Conservation (phyloP, 1,140 invertebrate genomes). For the Tachypleus tridentatus region DNA sequence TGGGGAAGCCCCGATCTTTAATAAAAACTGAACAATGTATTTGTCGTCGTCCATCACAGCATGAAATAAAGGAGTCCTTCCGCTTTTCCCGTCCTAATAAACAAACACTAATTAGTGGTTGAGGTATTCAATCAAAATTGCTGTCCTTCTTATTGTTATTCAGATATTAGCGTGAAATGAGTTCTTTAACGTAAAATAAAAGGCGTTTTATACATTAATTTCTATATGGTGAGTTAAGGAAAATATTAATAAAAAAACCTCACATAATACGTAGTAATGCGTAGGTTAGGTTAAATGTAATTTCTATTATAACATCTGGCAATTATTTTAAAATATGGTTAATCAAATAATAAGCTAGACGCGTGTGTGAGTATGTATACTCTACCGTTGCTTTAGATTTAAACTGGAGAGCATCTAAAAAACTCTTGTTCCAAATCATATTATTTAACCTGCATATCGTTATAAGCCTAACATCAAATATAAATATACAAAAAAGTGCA, state of each 20-base stretch:
- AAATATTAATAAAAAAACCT: not conserved
- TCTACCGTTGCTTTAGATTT: not conserved
- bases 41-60: not conserved
- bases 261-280: not conserved
- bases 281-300: too few relatives aligned
- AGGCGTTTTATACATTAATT: not conserved
- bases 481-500: too few relatives aligned
- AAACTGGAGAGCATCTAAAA: not conserved
- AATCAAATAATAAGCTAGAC: not conserved
- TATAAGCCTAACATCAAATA: not conserved
- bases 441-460: not conserved
- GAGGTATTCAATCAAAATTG: too few relatives aligned
- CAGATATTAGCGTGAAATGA: too few relatives aligned
- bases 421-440: not conserved
- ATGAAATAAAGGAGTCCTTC: slow-evolving; percentile 2
- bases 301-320: not conserved
- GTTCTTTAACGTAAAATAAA: not conserved
- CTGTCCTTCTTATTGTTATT: too few relatives aligned
- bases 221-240: not conserved
- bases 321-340: not conserved
- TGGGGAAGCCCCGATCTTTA: not conserved
- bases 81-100: slow-evolving; percentile 4
- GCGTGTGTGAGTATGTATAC: too few relatives aligned
- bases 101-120: not conserved
- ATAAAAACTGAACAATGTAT: not conserved